Evolutionary conservation across 2,888 invertebrate genomes (phyloP).

Genomic region (Tuberolachnus salignus): DNA sequence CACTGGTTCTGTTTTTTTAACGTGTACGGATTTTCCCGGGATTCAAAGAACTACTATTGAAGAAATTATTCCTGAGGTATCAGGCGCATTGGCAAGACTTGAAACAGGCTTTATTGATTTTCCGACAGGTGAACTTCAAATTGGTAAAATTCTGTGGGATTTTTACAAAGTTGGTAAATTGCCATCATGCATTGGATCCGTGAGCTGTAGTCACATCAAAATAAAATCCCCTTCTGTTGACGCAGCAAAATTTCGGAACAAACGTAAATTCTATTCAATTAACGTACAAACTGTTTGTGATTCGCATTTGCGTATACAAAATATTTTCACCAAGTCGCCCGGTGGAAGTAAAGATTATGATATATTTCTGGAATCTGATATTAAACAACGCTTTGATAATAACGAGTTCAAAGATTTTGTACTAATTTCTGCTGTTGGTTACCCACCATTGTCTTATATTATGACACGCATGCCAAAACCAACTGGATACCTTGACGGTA

Average conservation of each 20-base stretch:
- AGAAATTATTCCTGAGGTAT: conserved; percentile 58
- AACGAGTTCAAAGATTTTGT: too few species aligned
- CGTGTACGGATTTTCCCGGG: conserved; percentile 57
- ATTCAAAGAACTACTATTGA: conserved; percentile 58
- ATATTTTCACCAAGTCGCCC: too few species aligned
- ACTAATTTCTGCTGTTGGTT: too few species aligned
- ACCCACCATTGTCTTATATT: too few species aligned
- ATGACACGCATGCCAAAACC: too few species aligned
- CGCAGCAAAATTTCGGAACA: conserved; percentile 8
- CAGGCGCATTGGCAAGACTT: conserved; percentile 58
- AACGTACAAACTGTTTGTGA: conserved; percentile 16
- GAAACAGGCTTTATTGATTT: conserved; percentile 27
- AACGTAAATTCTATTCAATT: neutral
- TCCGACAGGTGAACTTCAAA: conserved; percentile 56
- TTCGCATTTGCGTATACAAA: conserved; percentile 21
- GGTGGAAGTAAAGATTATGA: too few species aligned
- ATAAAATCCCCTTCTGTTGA: conserved; percentile 6
- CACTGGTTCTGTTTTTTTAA: conserved; percentile 41
- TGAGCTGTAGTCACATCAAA: neutral
- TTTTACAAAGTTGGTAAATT: neutral
- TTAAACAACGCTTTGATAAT: too few species aligned
- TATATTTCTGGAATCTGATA: too few species aligned
- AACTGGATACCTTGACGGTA: conserved; percentile 2
- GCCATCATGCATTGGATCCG: conserved; percentile 12
- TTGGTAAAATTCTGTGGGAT: conserved; percentile 45